Evolutionary conservation across 2,888 invertebrate genomes (phyloP).

Genomic region (Eudemis profundana): DNA sequence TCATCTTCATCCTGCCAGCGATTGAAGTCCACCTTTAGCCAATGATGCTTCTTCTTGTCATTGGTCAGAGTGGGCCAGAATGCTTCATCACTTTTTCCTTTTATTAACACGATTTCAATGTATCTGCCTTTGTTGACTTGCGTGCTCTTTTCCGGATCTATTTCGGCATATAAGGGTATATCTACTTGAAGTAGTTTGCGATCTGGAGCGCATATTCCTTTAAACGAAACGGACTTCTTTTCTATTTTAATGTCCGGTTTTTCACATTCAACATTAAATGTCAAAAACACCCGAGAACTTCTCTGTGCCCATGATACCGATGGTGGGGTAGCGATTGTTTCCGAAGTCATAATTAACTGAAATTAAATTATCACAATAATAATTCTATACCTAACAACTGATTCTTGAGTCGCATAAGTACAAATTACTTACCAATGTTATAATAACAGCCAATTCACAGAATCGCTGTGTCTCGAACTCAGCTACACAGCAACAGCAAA

Average conservation of each 20-base stretch:
- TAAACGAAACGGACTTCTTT: slow-evolving; percentile 89
- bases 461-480: slow-evolving; percentile 3
- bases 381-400: no score
- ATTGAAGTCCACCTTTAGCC: slow-evolving; percentile 98
- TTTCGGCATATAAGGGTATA: slow-evolving; percentile 92
- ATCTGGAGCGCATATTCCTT: slow-evolving; percentile 93
- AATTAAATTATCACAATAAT: slow-evolving; percentile 38
- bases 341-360: slow-evolving; percentile 61
- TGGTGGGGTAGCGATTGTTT: slow-evolving; percentile 78
- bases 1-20: slow-evolving; percentile 99
- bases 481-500: background rate
- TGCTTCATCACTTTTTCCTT: slow-evolving; percentile 87
- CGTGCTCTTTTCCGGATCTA: slow-evolving; percentile 91
- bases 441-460: background rate
- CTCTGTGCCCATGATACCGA: slow-evolving; percentile 98
- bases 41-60: slow-evolving; percentile 95
- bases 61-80: slow-evolving; percentile 95
- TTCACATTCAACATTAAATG: slow-evolving; percentile 95
- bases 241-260: slow-evolving; percentile 91
- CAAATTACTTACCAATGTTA: slow-evolving; percentile 26
- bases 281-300: slow-evolving; percentile 90
- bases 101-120: slow-evolving; percentile 89
- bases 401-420: no score
- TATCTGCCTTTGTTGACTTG: slow-evolving; percentile 89
- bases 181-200: slow-evolving; percentile 94